phyloP scores from a whole-genome alignment of 2,888 invertebrate species.

The Rosalia funebris region DNA sequence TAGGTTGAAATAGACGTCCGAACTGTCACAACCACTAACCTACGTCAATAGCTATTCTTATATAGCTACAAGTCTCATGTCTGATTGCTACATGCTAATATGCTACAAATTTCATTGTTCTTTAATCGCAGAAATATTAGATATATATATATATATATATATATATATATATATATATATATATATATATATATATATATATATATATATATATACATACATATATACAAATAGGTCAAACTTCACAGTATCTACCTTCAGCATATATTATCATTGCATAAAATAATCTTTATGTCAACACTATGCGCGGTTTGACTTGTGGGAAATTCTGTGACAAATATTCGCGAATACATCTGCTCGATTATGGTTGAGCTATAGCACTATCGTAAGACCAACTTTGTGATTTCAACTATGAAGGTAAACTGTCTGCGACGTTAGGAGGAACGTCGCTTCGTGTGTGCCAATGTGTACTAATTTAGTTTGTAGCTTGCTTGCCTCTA shows the following conservation, averaged over 20 bases:
- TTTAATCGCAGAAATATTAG: too few relatives aligned
- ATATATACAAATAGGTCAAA: neutral
- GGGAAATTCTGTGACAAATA: constrained; percentile 43
- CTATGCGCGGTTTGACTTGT: constrained; percentile 40
- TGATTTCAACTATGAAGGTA: constrained; percentile 13
- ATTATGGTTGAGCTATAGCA: constrained; percentile 23
- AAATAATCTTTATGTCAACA: neutral
- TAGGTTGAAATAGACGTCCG: too few relatives aligned
- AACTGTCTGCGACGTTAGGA: constrained; percentile 18
- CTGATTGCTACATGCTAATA: too few relatives aligned
- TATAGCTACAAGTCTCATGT: too few relatives aligned
- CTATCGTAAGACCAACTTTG: constrained; percentile 1
- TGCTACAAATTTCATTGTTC: too few relatives aligned
- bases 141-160: too few relatives aligned
- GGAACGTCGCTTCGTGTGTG: constrained; percentile 21
- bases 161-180: too few relatives aligned
- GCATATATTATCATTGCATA: neutral
- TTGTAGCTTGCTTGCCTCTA: constrained; percentile 12
- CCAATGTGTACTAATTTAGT: constrained; percentile 12
- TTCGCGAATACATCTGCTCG: constrained; percentile 39
- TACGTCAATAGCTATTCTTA: too few relatives aligned
- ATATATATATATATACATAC: too few relatives aligned
- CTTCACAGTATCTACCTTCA: neutral
- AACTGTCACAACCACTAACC: too few relatives aligned
- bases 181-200: too few relatives aligned